A percentile compares a stretch with the other conserved stretches of the same genome.
Evolutionary conservation across 2,797 vertebrate species (phyloP).

Genomic region (Ataeniobius toweri): DNA sequence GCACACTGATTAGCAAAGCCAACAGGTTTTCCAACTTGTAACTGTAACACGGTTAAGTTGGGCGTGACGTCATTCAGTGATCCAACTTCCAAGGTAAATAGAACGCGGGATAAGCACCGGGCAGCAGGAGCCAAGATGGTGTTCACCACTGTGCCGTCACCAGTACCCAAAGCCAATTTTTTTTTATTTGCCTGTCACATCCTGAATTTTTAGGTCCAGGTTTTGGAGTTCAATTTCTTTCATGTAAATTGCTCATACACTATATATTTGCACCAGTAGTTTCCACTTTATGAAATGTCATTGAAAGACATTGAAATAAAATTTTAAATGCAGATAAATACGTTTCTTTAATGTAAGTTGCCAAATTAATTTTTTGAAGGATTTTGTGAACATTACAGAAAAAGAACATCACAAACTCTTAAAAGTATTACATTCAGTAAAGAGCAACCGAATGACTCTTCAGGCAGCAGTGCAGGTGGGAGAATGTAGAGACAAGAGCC

Average conservation of each 20-base stretch:
- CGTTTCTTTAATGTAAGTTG: neutral
- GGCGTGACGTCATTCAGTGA: neutral
- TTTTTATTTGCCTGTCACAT: neutral
- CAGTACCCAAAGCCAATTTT: neutral
- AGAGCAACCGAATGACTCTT: neutral
- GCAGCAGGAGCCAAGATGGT: neutral
- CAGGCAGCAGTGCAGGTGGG: neutral
- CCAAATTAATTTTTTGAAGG: neutral
- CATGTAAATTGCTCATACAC: neutral
- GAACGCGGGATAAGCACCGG: neutral
- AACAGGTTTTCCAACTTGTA: neutral
- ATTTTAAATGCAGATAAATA: neutral
- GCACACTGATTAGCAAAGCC: neutral
- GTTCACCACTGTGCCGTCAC: neutral
- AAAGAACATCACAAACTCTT: neutral
- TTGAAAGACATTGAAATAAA: neutral
- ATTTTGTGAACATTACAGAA: neutral
- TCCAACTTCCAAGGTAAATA: neutral
- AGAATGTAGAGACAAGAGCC: neutral
- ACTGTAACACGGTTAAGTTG: slow-evolving; percentile 4
- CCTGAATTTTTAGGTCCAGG: neutral
- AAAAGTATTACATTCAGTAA: neutral
- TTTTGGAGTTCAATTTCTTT: neutral
- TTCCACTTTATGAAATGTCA: neutral
- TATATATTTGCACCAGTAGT: neutral